These are phyloP conservation scores for Cataglyphis rosenhaueri DNA, from an alignment of 2,888 invertebrate species.

Conservation along the genomic window DNA sequence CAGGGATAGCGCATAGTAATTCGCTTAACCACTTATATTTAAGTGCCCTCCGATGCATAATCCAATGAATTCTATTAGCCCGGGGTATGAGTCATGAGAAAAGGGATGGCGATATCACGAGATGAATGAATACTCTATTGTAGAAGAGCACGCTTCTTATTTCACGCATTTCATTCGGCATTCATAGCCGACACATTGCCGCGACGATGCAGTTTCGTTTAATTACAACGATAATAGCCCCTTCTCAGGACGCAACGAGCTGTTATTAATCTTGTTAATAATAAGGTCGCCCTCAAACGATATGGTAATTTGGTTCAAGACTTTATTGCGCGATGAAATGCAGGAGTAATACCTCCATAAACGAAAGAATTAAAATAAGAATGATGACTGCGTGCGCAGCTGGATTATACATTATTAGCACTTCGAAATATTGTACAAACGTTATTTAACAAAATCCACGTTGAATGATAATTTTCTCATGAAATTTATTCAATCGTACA, in stretches of 20 bases:
- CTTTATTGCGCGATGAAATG: slow-evolving; percentile 9
- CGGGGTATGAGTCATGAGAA: slow-evolving; percentile 22
- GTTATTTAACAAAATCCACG: slow-evolving; percentile 22
- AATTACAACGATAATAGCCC: slow-evolving; percentile 32
- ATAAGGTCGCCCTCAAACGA: slow-evolving; percentile 1
- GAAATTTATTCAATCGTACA: slow-evolving; percentile 9
- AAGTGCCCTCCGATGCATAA: slow-evolving; percentile 77
- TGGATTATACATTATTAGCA: slow-evolving; percentile 12
- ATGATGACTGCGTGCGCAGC: not conserved
- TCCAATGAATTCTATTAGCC: slow-evolving; percentile 75
- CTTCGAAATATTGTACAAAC: not conserved
- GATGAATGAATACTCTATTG: not conserved
- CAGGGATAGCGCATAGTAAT: slow-evolving; percentile 66
- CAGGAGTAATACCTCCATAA: not conserved
- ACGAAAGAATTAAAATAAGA: not conserved
- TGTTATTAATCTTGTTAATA: slow-evolving; percentile 30
- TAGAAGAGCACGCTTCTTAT: slow-evolving; percentile 26
- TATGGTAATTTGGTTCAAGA: slow-evolving; percentile 12
- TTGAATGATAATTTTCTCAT: slow-evolving; percentile 28
- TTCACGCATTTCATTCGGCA: slow-evolving; percentile 26
- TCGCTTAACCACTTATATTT: slow-evolving; percentile 77
- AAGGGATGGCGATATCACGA: slow-evolving; percentile 35
- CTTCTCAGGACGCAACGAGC: not conserved
- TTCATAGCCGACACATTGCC: slow-evolving; percentile 30
- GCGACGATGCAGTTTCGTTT: slow-evolving; percentile 43